A percentile compares a stretch with the other conserved stretches of the same genome.
These are phyloP conservation scores for Apeira syringaria DNA, from an alignment of 2,888 invertebrate genomes.

Conservation along the genomic window DNA sequence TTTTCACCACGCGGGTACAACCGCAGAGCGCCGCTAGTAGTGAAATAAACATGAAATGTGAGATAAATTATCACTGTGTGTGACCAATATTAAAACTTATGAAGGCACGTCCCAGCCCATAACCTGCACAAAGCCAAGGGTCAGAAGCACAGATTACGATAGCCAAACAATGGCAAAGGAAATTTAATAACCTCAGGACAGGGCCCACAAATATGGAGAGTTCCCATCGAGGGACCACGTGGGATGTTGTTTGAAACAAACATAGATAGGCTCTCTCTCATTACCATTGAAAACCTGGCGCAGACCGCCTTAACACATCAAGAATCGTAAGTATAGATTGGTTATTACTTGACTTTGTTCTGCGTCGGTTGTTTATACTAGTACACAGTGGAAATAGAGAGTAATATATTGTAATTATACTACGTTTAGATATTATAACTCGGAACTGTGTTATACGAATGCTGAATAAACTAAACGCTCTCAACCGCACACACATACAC, in stretches of 20 bases:
- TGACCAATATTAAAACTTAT: conserved; percentile 16
- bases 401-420: too few species aligned
- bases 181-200: conserved; percentile 28
- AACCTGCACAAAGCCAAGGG: conserved; percentile 27
- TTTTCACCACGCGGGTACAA: too few species aligned
- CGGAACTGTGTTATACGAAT: too few species aligned
- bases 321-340: conserved; percentile 15
- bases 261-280: conserved; percentile 49
- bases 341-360: conserved; percentile 4
- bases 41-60: too few species aligned
- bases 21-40: too few species aligned
- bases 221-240: conserved; percentile 41
- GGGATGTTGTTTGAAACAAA: conserved; percentile 46
- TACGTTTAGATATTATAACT: too few species aligned
- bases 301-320: conserved; percentile 30
- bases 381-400: too few species aligned
- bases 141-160: conserved; percentile 31
- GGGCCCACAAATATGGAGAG: conserved; percentile 11
- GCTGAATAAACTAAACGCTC: too few species aligned
- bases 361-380: not conserved
- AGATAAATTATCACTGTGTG: not conserved
- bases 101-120: conserved; percentile 20
- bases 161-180: conserved; percentile 30
- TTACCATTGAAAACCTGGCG: conserved; percentile 45
- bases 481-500: too few species aligned